Evolutionary conservation across 2,888 invertebrate species (phyloP), one percentile per base, ranked within the genome.

Genomic region (Meiosimyza decipiens): DNA sequence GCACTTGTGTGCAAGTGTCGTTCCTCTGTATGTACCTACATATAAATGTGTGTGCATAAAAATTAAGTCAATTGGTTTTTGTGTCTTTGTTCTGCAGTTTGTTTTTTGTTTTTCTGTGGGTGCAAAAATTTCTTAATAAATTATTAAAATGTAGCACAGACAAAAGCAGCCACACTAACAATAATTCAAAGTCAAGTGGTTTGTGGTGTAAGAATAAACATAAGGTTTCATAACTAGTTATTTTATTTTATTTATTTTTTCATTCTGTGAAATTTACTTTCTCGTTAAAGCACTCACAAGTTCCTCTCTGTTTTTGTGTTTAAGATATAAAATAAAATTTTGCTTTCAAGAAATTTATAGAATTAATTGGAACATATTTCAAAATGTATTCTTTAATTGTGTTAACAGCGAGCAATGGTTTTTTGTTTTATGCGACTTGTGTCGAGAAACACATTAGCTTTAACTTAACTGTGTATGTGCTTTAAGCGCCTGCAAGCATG

Each of bases 1-100:
- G 54, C 66, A 54, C n/a, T 16, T 18, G 18, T 57, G 33, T 11
- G 5, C 57, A 33, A 49, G 16, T 49, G 54, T 16, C 71, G 68
- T 62, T 66, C 50, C 67, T 64, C 40, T 49, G 49, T 59, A 64
- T 72, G 54, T 65, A 59, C 9, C 13, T 18, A 22, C 12, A 11
- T 60, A 28, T 50, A 28, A 64, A 63, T 73, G 51, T 65, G 73
- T 69, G 62, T 73, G 73, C 72, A 73, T 72, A 55, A 73, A 71
- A 63, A 63, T 70, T 70, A 70, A 70, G 70, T 70, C 70, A 70
- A 70, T 62, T 62, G 63, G 52, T 63, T 70, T 70, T 62, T 72
- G 15, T 16, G 15, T n/a, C 4, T 40, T 13, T 22, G 28, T 51
- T 22, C 2, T 65, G n/a, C 12, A 49, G 52, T 22, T 15, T 28